Conservation (phyloP, 2,888 invertebrate species). For the Steinernema hermaphroditum region DNA sequence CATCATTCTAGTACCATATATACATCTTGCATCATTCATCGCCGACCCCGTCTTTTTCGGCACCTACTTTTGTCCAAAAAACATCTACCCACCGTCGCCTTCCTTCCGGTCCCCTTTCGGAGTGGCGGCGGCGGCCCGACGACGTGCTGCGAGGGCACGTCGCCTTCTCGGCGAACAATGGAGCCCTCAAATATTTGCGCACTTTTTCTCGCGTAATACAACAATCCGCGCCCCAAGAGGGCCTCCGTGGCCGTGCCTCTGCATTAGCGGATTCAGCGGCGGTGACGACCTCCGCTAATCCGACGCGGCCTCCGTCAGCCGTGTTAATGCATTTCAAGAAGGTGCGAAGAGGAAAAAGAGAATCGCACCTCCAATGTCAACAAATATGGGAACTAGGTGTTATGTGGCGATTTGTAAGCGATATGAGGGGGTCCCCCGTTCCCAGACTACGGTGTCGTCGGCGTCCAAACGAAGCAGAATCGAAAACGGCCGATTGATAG, state of each 20-base stretch:
- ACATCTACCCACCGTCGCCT: background rate
- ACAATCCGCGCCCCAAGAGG: slow-evolving; percentile 3
- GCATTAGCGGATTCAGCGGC: slow-evolving; percentile 8
- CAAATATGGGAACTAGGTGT: background rate
- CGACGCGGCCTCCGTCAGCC: background rate
- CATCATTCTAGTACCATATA: no score
- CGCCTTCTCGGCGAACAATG: background rate
- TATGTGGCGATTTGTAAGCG: background rate
- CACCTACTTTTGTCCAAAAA: background rate
- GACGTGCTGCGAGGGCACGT: slow-evolving; percentile 3
- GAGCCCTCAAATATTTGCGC: slow-evolving; percentile 22
- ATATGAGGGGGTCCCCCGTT: no score
- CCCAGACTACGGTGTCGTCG: no score
- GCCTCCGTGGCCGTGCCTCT: background rate
- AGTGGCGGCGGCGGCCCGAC: no score
- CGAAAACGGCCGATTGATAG: no score
- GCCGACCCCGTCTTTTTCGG: no score
- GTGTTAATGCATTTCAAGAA: slow-evolving; percentile 20
- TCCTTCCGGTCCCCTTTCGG: slow-evolving; percentile 4
- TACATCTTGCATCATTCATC: no score
- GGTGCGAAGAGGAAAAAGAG: background rate
- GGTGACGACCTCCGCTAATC: background rate
- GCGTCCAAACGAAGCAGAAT: no score
- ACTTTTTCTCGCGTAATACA: slow-evolving; percentile 24
- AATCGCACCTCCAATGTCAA: background rate